Evolutionary conservation across 2,113 vertebrate genomes (phyloP).

Genomic region (Proterorhinus semilunaris): DNA sequence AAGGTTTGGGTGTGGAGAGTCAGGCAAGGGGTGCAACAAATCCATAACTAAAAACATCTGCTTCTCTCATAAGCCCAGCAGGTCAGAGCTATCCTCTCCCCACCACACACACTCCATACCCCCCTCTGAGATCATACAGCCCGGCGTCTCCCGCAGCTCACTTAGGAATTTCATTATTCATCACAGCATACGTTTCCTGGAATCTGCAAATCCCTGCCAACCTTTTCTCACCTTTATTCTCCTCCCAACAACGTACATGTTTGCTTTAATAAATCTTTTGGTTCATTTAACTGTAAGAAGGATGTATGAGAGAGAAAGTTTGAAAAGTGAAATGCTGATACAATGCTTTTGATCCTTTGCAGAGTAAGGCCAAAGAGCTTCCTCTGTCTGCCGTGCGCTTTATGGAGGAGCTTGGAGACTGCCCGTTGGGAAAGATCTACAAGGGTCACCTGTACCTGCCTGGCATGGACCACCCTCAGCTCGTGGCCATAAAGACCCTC

Average conservation of each 20-base stretch:
- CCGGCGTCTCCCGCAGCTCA: slow-evolving; percentile 60
- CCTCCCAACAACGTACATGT: slow-evolving; percentile 12
- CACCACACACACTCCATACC: slow-evolving; percentile 13
- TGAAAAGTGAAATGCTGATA: background rate
- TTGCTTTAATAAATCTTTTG: background rate
- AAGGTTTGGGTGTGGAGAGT: slow-evolving; percentile 83
- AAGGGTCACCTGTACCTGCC: slow-evolving; percentile 97
- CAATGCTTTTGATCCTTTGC: slow-evolving; percentile 18
- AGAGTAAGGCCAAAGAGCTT: slow-evolving; percentile 96
- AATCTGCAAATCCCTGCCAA: slow-evolving; percentile 56
- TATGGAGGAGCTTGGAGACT: slow-evolving; percentile 97
- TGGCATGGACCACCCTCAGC: slow-evolving; percentile 95
- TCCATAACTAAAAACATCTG: slow-evolving; percentile 91
- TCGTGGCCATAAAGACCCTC: slow-evolving; percentile 95
- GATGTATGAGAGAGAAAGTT: no score
- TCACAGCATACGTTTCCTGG: slow-evolving; percentile 55
- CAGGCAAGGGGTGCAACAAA: slow-evolving; percentile 43
- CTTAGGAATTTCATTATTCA: slow-evolving; percentile 72
- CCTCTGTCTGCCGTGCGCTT: slow-evolving; percentile 95
- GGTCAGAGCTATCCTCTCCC: slow-evolving; percentile 8
- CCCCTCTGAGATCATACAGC: slow-evolving; percentile 42
- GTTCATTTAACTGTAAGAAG: background rate
- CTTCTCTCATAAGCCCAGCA: slow-evolving; percentile 79
- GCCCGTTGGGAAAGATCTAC: slow-evolving; percentile 92
- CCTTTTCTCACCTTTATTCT: slow-evolving; percentile 55